A percentile compares a stretch with the other conserved stretches of the same genome.
Conservation (phyloP, 1,140 invertebrate genomes). For the Drosophila tristis region DNA sequence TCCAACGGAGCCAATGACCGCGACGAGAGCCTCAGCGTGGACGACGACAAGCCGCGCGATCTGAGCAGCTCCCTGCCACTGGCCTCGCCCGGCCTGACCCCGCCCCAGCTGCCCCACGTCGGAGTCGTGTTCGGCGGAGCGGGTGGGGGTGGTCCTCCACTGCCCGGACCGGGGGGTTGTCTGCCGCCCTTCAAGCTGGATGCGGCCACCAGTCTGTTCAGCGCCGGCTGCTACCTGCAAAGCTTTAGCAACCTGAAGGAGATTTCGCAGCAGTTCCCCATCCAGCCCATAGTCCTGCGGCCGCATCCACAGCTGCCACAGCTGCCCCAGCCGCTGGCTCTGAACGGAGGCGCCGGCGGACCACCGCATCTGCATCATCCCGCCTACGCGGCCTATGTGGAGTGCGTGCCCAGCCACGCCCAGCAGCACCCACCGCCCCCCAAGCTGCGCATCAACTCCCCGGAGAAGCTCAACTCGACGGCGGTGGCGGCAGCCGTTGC, state of each 20-base stretch:
- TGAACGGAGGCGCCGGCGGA: constrained; percentile 63
- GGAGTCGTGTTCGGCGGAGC: constrained; percentile 27
- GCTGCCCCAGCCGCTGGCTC: constrained; percentile 76
- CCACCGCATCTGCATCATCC: constrained; percentile 83
- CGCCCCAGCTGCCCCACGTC: constrained; percentile 54
- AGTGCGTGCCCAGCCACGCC: constrained; percentile 54
- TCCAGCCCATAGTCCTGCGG: constrained; percentile 82
- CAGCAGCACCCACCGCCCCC: constrained; percentile 76
- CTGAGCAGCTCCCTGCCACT: constrained; percentile 64
- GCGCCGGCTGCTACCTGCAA: constrained; percentile 81
- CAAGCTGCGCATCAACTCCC: constrained; percentile 85
- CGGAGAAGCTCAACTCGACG: constrained; percentile 82
- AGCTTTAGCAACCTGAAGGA: constrained; percentile 83
- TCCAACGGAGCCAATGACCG: constrained; percentile 82
- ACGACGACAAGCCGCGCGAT: constrained; percentile 81
- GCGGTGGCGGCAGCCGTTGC: constrained; percentile 60
- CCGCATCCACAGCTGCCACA: constrained; percentile 83
- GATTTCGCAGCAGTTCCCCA: constrained; percentile 83
- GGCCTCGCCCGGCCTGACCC: constrained; percentile 55
- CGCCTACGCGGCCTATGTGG: constrained; percentile 77
- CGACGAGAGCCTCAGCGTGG: constrained; percentile 78
- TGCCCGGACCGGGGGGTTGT: constrained; percentile 43
- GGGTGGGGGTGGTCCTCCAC: constrained; percentile 18
- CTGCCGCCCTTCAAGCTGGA: constrained; percentile 79
- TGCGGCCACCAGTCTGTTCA: constrained; percentile 75